Evolutionary conservation across 2,888 invertebrate genomes (phyloP), one percentile per base, ranked within the genome.

Genomic region (Marasmarcha lunaedactyla): DNA sequence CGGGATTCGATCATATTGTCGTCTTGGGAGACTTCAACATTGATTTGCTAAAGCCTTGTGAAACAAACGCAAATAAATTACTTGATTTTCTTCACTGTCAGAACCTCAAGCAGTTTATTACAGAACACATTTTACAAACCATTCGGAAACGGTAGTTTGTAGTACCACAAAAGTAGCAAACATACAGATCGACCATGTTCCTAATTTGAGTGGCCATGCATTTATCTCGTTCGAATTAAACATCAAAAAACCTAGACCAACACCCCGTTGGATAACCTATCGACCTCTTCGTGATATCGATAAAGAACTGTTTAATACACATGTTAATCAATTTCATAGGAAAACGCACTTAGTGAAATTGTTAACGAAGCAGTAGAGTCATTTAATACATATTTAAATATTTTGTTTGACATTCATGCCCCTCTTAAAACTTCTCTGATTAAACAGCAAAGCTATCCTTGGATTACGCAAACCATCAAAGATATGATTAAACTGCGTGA

Each of bases 11-110:
- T 30, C 27, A 37, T 14, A 14, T 41, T 13, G 15, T 41, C 1
- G 6, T 41, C 2, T 12, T 41, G 15, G 41, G 41, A 11, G 41
- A 41, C 15, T 41, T 41, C 25, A 41, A 40, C 20, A 40, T 41
- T 15, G 15, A 40, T 36, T 11, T 38, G 1, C 11, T 38, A 14
- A n/a, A 10, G 9, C 10, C 27, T 14, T 5, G 13, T 11, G 20
- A 20, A 20, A n/a, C 30, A 11, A 11, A 33, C 9, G 26, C 15
- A 5, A 20, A 7, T 10, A 14, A 25, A 13, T 12, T 41, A 2
- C 14, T 14, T n/a, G 14, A 26, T 11, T 41, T 41, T 34, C 9
- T 41, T n/a, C 33, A 15, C 9, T 37, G 14, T 9, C 12, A 14
- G 10, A 35, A 35, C 12, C 25, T 41, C 13, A 10, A 9, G 9